These are phyloP conservation scores for Anorthoa munda DNA, from an alignment of 2,888 invertebrate genomes.

Conservation along the genomic window DNA sequence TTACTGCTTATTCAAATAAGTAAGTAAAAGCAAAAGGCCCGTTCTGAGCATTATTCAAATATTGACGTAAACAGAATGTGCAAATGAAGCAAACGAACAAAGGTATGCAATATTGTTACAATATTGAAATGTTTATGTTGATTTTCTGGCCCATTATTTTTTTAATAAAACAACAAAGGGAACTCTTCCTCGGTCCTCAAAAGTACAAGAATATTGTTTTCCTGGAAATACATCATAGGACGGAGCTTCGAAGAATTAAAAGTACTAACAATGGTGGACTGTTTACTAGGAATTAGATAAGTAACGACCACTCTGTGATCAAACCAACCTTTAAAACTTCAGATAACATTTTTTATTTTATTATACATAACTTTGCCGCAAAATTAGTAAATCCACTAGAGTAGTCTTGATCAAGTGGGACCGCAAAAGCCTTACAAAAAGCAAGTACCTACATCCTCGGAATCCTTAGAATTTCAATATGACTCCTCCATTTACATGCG, in stretches of 20 bases:
- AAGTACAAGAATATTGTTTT: constrained; percentile 1
- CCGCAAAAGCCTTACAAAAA: constrained; percentile 79
- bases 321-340: background rate
- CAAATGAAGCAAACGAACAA: constrained; percentile 45
- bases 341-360: background rate
- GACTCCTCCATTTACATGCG: constrained; percentile 85
- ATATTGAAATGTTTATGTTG: constrained; percentile 42
- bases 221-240: background rate
- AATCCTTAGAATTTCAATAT: constrained; percentile 87
- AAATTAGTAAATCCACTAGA: constrained; percentile 53
- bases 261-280: background rate
- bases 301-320: background rate
- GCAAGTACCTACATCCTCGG: constrained; percentile 82
- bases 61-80: constrained; percentile 51
- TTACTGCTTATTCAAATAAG: constrained; percentile 62
- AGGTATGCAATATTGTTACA: constrained; percentile 33
- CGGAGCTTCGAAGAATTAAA: constrained; percentile 1
- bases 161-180: constrained; percentile 18
- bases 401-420: constrained; percentile 65
- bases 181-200: background rate
- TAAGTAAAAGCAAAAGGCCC: constrained; percentile 52
- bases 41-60: constrained; percentile 49
- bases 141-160: constrained; percentile 23
- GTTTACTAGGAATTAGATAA: background rate
- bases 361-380: background rate